These are phyloP conservation scores for Catharus fuscescens DNA, from an alignment of 2,113 vertebrate genomes.

Conservation along the genomic window DNA sequence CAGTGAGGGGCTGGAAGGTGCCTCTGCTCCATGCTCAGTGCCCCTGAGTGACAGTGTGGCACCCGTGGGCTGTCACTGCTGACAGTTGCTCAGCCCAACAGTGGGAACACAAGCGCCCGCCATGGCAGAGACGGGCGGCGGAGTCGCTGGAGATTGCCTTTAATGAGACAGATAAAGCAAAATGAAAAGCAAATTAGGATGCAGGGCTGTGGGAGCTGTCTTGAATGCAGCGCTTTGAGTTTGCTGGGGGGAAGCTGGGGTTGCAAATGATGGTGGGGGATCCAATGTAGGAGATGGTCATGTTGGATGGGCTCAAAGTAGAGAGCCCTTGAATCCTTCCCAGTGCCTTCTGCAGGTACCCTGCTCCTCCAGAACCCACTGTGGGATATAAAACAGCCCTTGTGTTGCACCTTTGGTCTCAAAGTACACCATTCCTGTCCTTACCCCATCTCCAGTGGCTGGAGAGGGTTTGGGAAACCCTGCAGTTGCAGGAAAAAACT, in stretches of 20 bases:
- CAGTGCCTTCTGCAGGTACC: background rate
- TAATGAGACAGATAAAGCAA: conserved; percentile 17
- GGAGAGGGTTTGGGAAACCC: background rate
- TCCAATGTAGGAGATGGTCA: background rate
- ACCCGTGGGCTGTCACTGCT: background rate
- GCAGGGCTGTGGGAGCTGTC: background rate
- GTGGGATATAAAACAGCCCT: background rate
- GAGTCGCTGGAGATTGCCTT: background rate
- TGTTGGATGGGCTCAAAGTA: background rate
- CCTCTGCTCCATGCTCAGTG: background rate
- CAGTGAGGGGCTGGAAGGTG: background rate
- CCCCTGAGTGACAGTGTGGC: background rate
- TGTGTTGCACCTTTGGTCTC: background rate
- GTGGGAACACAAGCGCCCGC: background rate
- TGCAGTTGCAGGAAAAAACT: background rate
- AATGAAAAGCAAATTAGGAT: background rate
- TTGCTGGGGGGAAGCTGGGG: background rate
- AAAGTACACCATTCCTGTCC: background rate
- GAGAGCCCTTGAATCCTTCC: background rate
- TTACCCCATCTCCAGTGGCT: background rate
- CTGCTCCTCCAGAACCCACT: background rate
- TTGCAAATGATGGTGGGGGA: background rate
- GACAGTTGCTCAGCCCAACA: background rate
- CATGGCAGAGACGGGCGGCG: background rate
- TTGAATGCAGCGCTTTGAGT: accelerated